These are phyloP conservation scores for Gorsachius goisagi DNA, from an alignment of 2,113 vertebrate genomes.

Conservation along the genomic window DNA sequence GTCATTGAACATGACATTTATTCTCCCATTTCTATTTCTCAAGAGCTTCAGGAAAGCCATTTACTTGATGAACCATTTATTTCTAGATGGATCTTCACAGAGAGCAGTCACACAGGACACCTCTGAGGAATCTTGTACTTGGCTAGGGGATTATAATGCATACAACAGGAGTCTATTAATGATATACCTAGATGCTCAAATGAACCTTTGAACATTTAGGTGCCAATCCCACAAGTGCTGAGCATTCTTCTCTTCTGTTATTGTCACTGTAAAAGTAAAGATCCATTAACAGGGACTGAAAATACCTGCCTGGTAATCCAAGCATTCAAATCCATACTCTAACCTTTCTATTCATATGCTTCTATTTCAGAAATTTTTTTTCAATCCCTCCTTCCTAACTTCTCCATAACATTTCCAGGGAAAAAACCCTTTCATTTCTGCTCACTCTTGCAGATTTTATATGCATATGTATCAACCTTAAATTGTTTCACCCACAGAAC, in stretches of 20 bases:
- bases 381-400: background rate
- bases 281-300: background rate
- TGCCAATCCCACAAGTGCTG: background rate
- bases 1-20: background rate
- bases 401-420: background rate
- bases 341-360: background rate
- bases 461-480: background rate
- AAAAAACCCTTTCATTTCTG: background rate
- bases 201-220: background rate
- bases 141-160: background rate
- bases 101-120: background rate
- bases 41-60: background rate
- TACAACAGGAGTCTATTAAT: background rate
- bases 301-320: background rate
- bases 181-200: background rate
- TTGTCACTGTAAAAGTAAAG: background rate
- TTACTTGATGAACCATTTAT: background rate
- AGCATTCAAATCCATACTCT: background rate
- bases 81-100: background rate
- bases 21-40: background rate
- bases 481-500: background rate
- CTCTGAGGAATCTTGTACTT: background rate
- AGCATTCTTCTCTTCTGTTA: background rate
- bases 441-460: background rate
- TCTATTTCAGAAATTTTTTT: background rate